Conservation (phyloP, 2,888 invertebrate genomes). For the Autographa gamma region DNA sequence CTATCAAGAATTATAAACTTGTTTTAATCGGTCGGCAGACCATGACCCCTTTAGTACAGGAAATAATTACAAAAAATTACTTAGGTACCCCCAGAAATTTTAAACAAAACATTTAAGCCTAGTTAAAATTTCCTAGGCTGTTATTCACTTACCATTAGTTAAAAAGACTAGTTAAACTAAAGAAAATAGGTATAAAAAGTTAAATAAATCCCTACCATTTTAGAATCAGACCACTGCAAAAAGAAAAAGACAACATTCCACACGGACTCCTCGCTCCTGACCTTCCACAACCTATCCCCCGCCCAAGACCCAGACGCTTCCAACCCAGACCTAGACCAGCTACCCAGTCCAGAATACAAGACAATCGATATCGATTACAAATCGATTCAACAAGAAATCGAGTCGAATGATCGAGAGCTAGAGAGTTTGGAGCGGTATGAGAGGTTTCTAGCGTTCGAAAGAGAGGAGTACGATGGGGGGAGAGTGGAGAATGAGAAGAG, state of each 20-base stretch:
- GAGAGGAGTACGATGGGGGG: slow-evolving; percentile 55
- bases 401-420: slow-evolving; percentile 30
- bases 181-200: too few species aligned
- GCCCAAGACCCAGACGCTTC: slow-evolving; percentile 30
- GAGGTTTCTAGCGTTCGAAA: slow-evolving; percentile 54
- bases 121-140: too few species aligned
- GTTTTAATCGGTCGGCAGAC: too few species aligned
- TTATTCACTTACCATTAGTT: too few species aligned
- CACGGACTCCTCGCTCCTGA: slow-evolving; percentile 69
- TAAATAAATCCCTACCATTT: slow-evolving; percentile 20
- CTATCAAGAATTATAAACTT: too few species aligned
- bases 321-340: slow-evolving; percentile 13
- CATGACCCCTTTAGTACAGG: too few species aligned
- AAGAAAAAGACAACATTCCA: slow-evolving; percentile 74
- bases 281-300: slow-evolving; percentile 65
- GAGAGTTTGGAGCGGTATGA: slow-evolving; percentile 33
- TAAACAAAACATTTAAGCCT: too few species aligned
- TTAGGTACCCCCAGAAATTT: too few species aligned
- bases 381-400: slow-evolving; percentile 43
- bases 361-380: slow-evolving; percentile 37
- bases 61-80: too few species aligned
- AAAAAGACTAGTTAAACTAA: too few species aligned
- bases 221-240: slow-evolving; percentile 65
- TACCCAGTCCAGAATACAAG: slow-evolving; percentile 24
- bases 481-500: slow-evolving; percentile 55